Base-by-base conservation (phyloP, 2,888 invertebrate genomes). In the Drosophila atripex region DNA sequence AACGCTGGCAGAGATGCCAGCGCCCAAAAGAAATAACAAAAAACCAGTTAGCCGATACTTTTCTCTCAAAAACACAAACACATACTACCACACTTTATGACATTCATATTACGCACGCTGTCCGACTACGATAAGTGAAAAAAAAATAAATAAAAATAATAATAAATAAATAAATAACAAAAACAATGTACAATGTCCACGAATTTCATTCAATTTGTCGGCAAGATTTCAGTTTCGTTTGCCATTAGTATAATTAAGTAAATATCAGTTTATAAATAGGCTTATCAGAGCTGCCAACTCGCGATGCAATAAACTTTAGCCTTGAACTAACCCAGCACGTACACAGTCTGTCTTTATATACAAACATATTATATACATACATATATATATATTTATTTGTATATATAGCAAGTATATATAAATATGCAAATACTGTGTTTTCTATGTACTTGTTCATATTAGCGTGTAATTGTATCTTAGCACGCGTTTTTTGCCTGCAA, bases 1-100 rank as follows among this genome's bases (percentile, higher is more conserved):
- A 21, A 14, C 57, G 60, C 25, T 8, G 28, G 46, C 57, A 56
- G 21, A 3, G 35, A 49, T 57, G 63, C 47, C 43, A 52, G 57
- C 58, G 78, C 56, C 73, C 80, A 64, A 71, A 82, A 83, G 55
- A 78, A 73, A 73, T 47, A 74, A 61, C 76, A 72, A 49, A 85
- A 85, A 82, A 82, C 80, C 80, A 82, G 80, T 82, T 82, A 78
- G 76, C 74, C 71, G 49, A 84, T 75, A 84, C 80, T 63, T 53
- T 59, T 46, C 57, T 49, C 71, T 51, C 58, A 53, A 43, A 54
- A 53, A 59, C 57, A 58, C 30, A 60, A 12, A 46, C 30, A 60
- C n/a, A 46, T 47, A 60, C 3, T 35, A 30, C 56, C 21, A 46
- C 25, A 23, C 21, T 21, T 71, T 38, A 50, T 72, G 63, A 71